These are phyloP conservation scores for Eupithecia subfuscata DNA, from an alignment of 2,888 invertebrate species.

Conservation along the genomic window DNA sequence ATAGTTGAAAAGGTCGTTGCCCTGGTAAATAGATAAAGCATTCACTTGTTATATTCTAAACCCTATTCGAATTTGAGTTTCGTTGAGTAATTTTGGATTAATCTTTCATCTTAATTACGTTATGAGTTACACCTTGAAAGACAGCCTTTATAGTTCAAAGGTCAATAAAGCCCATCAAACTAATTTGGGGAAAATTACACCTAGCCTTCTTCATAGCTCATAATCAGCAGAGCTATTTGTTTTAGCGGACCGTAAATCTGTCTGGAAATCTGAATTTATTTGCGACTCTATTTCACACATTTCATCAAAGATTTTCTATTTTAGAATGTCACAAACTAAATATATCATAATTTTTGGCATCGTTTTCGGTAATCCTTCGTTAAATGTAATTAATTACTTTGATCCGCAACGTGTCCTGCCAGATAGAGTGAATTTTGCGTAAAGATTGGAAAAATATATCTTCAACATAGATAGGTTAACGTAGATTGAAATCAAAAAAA, in stretches of 20 bases:
- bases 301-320: slow-evolving; percentile 40
- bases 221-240: slow-evolving; percentile 26
- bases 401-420: not conserved
- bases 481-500: not conserved
- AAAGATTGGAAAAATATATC: not conserved
- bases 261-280: slow-evolving; percentile 27
- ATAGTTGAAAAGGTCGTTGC: not conserved
- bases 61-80: not conserved
- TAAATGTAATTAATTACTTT: slow-evolving; percentile 12
- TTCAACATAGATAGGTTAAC: no score
- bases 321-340: slow-evolving; percentile 13
- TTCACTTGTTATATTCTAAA: not conserved
- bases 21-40: not conserved
- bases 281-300: slow-evolving; percentile 9
- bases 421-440: not conserved
- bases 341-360: slow-evolving; percentile 19
- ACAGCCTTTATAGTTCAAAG: not conserved
- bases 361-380: not conserved
- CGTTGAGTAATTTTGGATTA: not conserved
- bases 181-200: slow-evolving; percentile 13
- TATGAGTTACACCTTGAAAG: not conserved
- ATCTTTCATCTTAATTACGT: no score
- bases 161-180: not conserved
- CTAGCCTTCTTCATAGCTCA: slow-evolving; percentile 14
- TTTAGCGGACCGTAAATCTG: slow-evolving; percentile 38